Conservation (phyloP, 1,140 invertebrate species). For the Psilanteris sp. region DNA sequence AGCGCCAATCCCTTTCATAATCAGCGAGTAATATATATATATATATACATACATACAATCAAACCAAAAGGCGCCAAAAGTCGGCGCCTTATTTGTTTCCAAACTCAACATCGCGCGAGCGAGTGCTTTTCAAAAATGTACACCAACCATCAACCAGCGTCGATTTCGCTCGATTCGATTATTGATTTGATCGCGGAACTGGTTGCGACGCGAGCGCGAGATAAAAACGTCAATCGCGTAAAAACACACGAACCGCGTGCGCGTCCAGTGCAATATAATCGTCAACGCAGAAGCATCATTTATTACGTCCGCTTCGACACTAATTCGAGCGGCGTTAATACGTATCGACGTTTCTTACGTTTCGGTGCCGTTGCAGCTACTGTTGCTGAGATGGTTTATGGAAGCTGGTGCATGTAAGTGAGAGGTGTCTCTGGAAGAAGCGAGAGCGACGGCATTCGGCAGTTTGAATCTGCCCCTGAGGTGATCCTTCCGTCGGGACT, state of each 20-base stretch:
- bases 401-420: conserved; percentile 82
- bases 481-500: conserved; percentile 83
- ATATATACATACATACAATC: too few relatives aligned
- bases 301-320: conserved; percentile 6
- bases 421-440: conserved; percentile 82
- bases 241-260: background rate
- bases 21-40: too few relatives aligned
- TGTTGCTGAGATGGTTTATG: conserved; percentile 83
- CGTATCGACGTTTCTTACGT: conserved; percentile 78
- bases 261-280: conserved; percentile 6
- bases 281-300: conserved; percentile 5
- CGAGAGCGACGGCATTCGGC: conserved; percentile 82
- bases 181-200: background rate
- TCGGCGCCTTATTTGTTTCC: too few relatives aligned
- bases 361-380: conserved; percentile 85
- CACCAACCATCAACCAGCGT: too few relatives aligned
- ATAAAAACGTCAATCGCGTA: background rate
- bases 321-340: conserved; percentile 18
- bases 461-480: conserved; percentile 84
- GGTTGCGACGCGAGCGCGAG: too few relatives aligned
- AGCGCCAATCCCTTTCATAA: too few relatives aligned
- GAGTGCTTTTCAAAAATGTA: too few relatives aligned
- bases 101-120: too few relatives aligned
- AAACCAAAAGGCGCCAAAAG: too few relatives aligned
- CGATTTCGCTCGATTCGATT: too few relatives aligned